Conservation (phyloP, 1,140 invertebrate species). For the Olivierus martensii region DNA sequence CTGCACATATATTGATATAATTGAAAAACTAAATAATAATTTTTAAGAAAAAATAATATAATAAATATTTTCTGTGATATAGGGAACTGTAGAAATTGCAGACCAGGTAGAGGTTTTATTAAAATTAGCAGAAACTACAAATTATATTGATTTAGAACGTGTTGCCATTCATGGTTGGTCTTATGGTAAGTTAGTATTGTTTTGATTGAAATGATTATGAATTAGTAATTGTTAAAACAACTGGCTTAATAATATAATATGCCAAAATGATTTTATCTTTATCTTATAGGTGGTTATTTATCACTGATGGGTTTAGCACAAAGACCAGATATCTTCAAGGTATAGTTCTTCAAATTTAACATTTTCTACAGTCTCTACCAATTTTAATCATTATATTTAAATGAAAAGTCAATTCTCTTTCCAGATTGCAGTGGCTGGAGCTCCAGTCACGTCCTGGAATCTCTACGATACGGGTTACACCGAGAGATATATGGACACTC, state of each 20-base stretch:
- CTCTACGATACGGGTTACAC: slow-evolving; percentile 94
- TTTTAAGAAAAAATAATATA: too few species aligned
- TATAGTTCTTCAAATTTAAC: slow-evolving; percentile 17
- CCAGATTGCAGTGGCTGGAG: slow-evolving; percentile 59
- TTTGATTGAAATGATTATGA: too few species aligned
- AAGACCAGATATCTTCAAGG: slow-evolving; percentile 37
- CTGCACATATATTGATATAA: too few species aligned
- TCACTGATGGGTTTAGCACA: slow-evolving; percentile 37
- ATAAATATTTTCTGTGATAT: too few species aligned
- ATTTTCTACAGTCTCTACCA: neutral
- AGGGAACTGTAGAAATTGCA: slow-evolving; percentile 83
- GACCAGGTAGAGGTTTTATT: slow-evolving; percentile 82
- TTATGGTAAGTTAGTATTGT: slow-evolving; percentile 43
- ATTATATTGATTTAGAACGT: slow-evolving; percentile 79
- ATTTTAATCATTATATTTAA: neutral
- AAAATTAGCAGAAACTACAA: slow-evolving; percentile 64
- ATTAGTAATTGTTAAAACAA: too few species aligned
- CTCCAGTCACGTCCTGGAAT: slow-evolving; percentile 92
- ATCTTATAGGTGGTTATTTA: slow-evolving; percentile 35
- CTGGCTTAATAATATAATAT: too few species aligned
- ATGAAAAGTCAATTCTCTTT: neutral
- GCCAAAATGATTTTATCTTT: too few species aligned
- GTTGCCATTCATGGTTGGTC: slow-evolving; percentile 97
- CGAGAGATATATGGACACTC: slow-evolving; percentile 91
- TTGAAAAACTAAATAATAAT: too few species aligned